Evolutionary conservation across 1,140 invertebrate species (phyloP).

Genomic region (Delia radicum): DNA sequence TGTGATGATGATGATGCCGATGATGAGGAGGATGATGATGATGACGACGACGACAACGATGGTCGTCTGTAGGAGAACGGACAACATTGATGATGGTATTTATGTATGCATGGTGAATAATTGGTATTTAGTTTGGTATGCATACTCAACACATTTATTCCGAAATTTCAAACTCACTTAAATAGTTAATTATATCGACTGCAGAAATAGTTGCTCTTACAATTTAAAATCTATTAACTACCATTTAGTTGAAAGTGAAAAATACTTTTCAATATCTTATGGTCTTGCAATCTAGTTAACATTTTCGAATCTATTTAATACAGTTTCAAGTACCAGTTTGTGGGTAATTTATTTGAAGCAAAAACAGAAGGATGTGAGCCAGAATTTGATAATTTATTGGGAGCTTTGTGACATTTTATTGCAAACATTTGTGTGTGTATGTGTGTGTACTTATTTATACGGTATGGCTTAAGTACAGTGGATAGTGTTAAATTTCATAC

Average conservation of each 20-base stretch:
- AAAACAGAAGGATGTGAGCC: constrained; percentile 12
- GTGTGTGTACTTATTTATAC: not conserved
- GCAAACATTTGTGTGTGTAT: not conserved
- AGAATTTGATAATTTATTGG: constrained; percentile 17
- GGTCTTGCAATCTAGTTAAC: not conserved
- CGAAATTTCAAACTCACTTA: not conserved
- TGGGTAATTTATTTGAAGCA: not conserved
- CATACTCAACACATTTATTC: not conserved
- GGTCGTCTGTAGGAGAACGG: too few species aligned
- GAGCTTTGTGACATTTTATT: constrained; percentile 19
- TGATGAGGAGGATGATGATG: not conserved
- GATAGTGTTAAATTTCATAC: too few species aligned
- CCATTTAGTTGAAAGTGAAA: not conserved
- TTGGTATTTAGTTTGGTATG: not conserved
- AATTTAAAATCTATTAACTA: not conserved
- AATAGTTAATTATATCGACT: constrained; percentile 1
- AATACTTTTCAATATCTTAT: not conserved
- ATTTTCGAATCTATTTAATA: not conserved
- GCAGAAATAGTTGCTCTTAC: not conserved
- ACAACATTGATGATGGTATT: too few species aligned
- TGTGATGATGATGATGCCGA: not conserved
- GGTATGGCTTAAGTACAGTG: not conserved
- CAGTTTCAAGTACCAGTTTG: not conserved
- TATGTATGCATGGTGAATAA: not conserved
- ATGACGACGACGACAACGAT: not conserved